Percentiles rank a stretch among this genome's conserved stretches.
Evolutionary conservation across 2,888 invertebrate species (phyloP).

Genomic region (Melipona bicolor): DNA sequence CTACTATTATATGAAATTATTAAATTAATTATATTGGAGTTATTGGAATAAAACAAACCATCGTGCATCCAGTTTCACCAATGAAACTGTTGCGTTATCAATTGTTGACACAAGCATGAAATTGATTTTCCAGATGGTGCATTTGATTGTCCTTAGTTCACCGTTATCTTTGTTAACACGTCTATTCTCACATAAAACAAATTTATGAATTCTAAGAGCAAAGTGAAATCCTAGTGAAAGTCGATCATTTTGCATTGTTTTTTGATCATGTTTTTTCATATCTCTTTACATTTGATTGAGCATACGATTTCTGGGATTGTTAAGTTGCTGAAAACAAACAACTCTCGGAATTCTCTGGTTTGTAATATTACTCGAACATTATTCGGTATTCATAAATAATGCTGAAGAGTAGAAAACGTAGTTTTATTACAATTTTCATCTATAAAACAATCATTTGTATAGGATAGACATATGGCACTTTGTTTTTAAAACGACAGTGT

Average conservation of each 20-base stretch:
- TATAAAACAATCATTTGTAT: slow-evolving; percentile 8
- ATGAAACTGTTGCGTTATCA: slow-evolving; percentile 27
- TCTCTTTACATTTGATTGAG: background rate
- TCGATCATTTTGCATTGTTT: background rate
- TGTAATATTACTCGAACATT: background rate
- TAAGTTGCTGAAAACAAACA: background rate
- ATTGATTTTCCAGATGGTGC: background rate
- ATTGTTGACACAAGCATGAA: slow-evolving; percentile 30
- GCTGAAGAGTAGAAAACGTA: background rate
- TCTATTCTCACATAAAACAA: background rate
- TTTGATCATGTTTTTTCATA: background rate
- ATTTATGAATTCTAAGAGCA: background rate
- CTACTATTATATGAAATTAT: too few relatives aligned
- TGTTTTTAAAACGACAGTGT: background rate
- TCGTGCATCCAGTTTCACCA: background rate
- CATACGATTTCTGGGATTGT: background rate
- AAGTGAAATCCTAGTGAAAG: background rate
- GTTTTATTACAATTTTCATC: slow-evolving; percentile 22
- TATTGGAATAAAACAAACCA: too few relatives aligned
- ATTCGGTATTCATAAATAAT: background rate
- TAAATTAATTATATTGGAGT: too few relatives aligned
- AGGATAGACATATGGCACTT: slow-evolving; percentile 36
- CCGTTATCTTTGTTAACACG: background rate
- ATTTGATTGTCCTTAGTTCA: background rate
- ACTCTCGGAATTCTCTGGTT: background rate